Evolutionary conservation across 1,140 invertebrate species (phyloP).

Genomic region (Drosophila pseudoobscura): DNA sequence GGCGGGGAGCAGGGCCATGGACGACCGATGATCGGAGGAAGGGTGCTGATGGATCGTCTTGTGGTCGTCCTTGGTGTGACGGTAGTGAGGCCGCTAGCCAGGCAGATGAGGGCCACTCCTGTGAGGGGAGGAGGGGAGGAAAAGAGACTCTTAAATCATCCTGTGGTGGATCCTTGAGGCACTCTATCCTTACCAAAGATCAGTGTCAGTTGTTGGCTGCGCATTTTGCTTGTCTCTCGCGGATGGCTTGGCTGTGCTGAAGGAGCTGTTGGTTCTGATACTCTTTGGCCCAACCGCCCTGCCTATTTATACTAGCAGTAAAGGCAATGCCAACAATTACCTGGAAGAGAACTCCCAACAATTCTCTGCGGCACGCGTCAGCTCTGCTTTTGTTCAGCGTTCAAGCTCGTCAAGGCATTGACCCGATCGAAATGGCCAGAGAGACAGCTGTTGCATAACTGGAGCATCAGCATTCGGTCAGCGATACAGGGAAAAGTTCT

Average conservation of each 20-base stretch:
- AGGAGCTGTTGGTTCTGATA: constrained; percentile 14
- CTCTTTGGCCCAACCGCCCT: neutral
- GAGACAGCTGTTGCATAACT: constrained; percentile 11
- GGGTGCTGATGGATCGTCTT: neutral
- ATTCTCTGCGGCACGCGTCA: constrained; percentile 9
- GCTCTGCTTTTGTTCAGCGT: constrained; percentile 4
- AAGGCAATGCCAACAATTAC: neutral
- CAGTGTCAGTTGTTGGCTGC: constrained; percentile 8
- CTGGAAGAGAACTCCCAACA: constrained; percentile 13
- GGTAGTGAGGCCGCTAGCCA: neutral
- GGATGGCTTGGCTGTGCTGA: neutral
- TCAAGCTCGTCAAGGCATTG: neutral
- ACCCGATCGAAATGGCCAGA: constrained; percentile 2
- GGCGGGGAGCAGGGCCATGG: constrained; percentile 32
- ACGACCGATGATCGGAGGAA: neutral
- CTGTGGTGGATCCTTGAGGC: too few species aligned
- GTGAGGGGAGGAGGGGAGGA: neutral
- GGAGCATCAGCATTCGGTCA: too few species aligned
- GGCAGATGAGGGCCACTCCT: constrained; percentile 10
- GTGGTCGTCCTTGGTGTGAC: constrained; percentile 3
- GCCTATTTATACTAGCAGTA: constrained; percentile 28
- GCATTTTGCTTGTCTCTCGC: constrained; percentile 10
- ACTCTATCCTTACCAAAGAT: constrained; percentile 11
- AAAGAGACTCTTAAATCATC: neutral
- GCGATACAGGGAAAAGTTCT: too few species aligned